These are phyloP conservation scores for Buteo buteo DNA, from an alignment of 2,113 vertebrate genomes.

Conservation along the genomic window DNA sequence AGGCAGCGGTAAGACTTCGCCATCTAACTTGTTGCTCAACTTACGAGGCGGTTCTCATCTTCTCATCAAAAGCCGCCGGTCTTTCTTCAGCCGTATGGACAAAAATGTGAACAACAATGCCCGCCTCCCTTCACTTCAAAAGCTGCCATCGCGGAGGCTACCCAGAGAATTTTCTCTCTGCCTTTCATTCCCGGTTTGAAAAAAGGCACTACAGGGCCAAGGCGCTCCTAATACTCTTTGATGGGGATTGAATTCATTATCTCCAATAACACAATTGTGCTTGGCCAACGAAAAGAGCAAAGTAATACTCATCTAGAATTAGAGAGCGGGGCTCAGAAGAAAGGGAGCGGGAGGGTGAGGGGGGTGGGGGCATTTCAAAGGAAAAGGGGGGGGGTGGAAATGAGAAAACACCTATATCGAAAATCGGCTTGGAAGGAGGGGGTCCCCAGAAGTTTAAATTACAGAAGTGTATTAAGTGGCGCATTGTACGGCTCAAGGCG, in stretches of 20 bases:
- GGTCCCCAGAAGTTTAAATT: too few species aligned
- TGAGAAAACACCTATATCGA: too few species aligned
- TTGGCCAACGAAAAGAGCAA: conserved; percentile 98
- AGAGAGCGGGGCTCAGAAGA: too few species aligned
- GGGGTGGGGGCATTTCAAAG: too few species aligned
- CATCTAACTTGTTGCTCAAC: conserved; percentile 76
- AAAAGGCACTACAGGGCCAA: conserved; percentile 82
- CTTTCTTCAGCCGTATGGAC: conserved; percentile 86
- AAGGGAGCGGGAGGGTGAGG: too few species aligned
- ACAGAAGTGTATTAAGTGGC: too few species aligned
- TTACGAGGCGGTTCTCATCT: conserved; percentile 81
- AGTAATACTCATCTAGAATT: conserved; percentile 26
- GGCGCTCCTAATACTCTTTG: conserved; percentile 94
- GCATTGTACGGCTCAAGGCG: too few species aligned
- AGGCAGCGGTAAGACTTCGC: conserved; percentile 58
- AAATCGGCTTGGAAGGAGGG: too few species aligned
- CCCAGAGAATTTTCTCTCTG: conserved; percentile 78
- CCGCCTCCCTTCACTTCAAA: conserved; percentile 84
- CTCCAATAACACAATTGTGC: conserved; percentile 98
- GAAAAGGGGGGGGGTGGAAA: too few species aligned
- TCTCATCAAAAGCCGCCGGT: conserved; percentile 79
- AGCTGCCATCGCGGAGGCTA: conserved; percentile 83
- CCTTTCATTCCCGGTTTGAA: conserved; percentile 87
- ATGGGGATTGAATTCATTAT: conserved; percentile 99
- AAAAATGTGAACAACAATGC: conserved; percentile 83